These are phyloP conservation scores for Danio jaintianensis DNA, from an alignment of 2,797 vertebrate species.

Conservation along the genomic window DNA sequence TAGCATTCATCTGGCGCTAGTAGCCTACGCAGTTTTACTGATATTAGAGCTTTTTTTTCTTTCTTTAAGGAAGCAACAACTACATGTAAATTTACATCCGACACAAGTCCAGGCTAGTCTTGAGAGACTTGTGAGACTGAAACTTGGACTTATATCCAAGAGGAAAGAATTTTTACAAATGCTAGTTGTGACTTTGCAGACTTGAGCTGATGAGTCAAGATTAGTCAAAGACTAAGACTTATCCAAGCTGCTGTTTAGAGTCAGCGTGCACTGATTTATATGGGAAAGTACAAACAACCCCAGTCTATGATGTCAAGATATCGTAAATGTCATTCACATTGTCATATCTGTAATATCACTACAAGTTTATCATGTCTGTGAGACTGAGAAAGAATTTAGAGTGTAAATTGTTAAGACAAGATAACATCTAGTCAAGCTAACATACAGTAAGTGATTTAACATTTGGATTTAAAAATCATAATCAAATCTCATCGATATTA, in stretches of 20 bases:
- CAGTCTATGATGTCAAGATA: slow-evolving; percentile 10
- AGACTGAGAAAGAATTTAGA: background rate
- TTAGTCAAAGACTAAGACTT: slow-evolving; percentile 11
- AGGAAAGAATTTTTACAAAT: background rate
- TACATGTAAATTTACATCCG: background rate
- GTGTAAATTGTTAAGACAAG: background rate
- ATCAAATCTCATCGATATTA: background rate
- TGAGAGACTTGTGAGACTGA: background rate
- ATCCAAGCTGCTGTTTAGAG: background rate
- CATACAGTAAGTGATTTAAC: background rate
- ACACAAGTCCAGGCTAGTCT: slow-evolving; percentile 4
- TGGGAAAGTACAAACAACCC: background rate
- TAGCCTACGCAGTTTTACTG: background rate
- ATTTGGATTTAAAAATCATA: background rate
- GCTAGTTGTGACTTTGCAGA: background rate
- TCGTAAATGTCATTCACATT: background rate
- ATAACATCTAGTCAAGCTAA: background rate
- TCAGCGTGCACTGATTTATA: background rate
- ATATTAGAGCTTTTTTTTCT: background rate
- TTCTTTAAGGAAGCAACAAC: background rate
- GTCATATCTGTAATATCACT: background rate
- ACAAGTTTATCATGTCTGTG: background rate
- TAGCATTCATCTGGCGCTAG: no score
- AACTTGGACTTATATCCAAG: background rate
- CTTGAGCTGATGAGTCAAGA: slow-evolving; percentile 25